These are phyloP conservation scores for Hydrocynus forskahlii DNA, from an alignment of 2,797 vertebrate genomes.

Conservation along the genomic window DNA sequence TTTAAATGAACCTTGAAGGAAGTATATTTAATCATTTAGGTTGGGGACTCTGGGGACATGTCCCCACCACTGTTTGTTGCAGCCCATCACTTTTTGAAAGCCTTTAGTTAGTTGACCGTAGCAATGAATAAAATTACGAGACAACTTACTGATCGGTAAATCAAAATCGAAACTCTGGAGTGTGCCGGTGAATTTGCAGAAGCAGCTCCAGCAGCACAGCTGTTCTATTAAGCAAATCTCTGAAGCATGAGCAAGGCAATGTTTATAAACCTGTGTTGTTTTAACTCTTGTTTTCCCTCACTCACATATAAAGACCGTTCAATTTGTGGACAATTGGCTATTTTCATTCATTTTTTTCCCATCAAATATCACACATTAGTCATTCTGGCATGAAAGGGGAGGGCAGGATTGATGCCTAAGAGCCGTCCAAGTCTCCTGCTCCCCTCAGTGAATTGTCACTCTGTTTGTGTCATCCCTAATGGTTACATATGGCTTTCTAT, in stretches of 20 bases:
- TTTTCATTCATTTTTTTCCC: constrained; percentile 38
- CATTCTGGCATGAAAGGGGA: constrained; percentile 31
- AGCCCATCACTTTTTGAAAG: no score
- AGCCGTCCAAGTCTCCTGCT: constrained; percentile 14
- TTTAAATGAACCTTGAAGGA: neutral
- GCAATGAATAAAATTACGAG: no score
- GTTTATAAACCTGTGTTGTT: constrained; percentile 23
- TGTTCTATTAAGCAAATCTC: constrained; percentile 24
- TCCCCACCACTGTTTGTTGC: no score
- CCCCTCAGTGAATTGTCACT: constrained; percentile 46
- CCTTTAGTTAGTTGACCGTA: no score
- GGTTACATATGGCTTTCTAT: constrained; percentile 41
- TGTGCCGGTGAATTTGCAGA: neutral
- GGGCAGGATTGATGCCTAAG: constrained; percentile 39
- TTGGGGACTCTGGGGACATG: neutral
- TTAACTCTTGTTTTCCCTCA: neutral
- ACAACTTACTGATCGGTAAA: no score
- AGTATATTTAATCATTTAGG: constrained; percentile 1
- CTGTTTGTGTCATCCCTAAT: constrained; percentile 32
- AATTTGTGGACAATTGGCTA: constrained; percentile 10
- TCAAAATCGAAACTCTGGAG: neutral
- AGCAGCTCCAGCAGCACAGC: constrained; percentile 1
- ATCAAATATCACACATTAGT: constrained; percentile 34
- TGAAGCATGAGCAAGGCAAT: constrained; percentile 16
- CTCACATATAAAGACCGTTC: neutral